Evolutionary conservation across 2,113 vertebrate species (phyloP), one percentile per base, ranked within the genome.

Genomic region (Entosphenus tridentatus): DNA sequence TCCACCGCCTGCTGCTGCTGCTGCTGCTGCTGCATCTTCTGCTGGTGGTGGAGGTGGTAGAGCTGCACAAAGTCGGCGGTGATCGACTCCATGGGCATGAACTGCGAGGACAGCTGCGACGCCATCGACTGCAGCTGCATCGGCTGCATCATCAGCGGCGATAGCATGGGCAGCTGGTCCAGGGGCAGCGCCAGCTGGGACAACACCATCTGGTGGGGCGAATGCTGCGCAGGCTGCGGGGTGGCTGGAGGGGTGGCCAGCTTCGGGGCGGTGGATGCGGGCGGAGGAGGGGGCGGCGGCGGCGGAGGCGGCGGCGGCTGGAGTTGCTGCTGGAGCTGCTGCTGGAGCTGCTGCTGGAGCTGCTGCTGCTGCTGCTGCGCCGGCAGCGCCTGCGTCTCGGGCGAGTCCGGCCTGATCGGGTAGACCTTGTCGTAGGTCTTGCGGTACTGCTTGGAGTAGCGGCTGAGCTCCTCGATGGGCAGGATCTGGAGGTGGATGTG

Each of bases 61-160:
- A 90, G 82, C 9, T 91, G 88, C 58, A 98, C 83, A 17, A 88
- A 82, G 72, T 98, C 93, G 87, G 96, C 89, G 56, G 82, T 82
- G 1, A 91, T 86, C 69, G 96, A 77, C 72, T 96, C 90, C 68
- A 96, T 84, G 57, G 93, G 82, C 10, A 96, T 83, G 74, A 95
- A 91, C 67, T 83, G 87, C 10, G 87, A 82, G 17, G 96, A 73
- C 3, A 86, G 87, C 57, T 85, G 89, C 72, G 96, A 90, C 69
- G 95, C 89, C 57, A 97, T 83, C 1, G 92, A 87, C 74, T 95
- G 93, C 93, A 98, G 96, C 93, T 96, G 95, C 72, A 98, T 82
- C 72, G 93, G 89, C 68, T 91, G 80, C 58, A 96, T 96, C 73
- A 98, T 84, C 0, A 89, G 90, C 70, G 96, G 77, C 10, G n/a